phyloP scores from a whole-genome alignment of 1,140 invertebrate species.

The Gryon sp. region DNA sequence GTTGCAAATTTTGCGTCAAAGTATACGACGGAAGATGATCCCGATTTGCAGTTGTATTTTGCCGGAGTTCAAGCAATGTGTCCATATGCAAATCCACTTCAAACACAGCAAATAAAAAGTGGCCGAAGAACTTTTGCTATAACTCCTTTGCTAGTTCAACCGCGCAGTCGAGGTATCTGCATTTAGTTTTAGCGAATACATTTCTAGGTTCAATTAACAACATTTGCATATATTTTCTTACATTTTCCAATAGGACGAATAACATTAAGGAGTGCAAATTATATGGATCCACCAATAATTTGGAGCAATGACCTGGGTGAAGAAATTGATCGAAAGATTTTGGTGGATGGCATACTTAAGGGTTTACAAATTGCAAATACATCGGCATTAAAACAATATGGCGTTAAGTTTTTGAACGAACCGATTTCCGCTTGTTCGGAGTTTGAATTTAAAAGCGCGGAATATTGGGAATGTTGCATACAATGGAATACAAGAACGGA shows the following conservation, averaged over 20 bases:
- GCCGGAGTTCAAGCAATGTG: conserved; percentile 76
- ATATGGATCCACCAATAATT: conserved; percentile 81
- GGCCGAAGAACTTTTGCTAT: conserved; percentile 75
- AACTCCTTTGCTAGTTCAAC: conserved; percentile 84
- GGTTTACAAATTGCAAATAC: conserved; percentile 67
- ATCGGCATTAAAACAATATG: conserved; percentile 61
- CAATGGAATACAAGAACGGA: conserved; percentile 76
- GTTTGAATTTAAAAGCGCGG: conserved; percentile 69
- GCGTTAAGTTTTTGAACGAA: conserved; percentile 48
- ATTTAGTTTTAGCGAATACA: not conserved
- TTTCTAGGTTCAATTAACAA: too few relatives aligned
- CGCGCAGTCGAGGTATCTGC: conserved; percentile 89
- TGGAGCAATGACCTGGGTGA: conserved; percentile 81
- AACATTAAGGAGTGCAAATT: conserved; percentile 77
- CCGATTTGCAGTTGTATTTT: conserved; percentile 78
- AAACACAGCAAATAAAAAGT: conserved; percentile 13
- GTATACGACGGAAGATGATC: conserved; percentile 79
- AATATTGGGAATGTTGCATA: conserved; percentile 81
- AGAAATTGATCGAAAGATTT: conserved; percentile 72
- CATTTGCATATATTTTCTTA: too few relatives aligned
- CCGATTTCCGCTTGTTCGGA: conserved; percentile 61
- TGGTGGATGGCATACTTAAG: conserved; percentile 75
- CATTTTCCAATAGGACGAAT: conserved; percentile 78
- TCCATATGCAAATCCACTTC: conserved; percentile 59
- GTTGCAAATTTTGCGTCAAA: conserved; percentile 82